Base-by-base conservation (phyloP, 2,113 vertebrate species). In the Polypterus bichir region DNA sequence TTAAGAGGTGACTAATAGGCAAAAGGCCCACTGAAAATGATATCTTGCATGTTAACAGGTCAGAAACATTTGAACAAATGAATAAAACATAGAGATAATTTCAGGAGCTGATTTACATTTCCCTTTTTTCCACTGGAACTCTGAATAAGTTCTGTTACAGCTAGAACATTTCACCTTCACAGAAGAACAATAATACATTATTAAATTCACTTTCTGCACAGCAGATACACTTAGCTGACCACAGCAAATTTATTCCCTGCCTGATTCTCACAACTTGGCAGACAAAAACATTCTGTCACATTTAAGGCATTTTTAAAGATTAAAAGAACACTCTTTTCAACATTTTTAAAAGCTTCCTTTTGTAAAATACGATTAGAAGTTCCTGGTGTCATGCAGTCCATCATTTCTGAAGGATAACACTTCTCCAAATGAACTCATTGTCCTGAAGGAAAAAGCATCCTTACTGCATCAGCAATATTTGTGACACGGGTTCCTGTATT, bases 131-230 rank as follows among this genome's bases (percentile, higher is more conserved):
- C 27, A 27, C 27, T 27, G 27, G 27, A 27, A 27, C 27, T 27
- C 27, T 27, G 27, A 27, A 69, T 74, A 75, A 77, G 69, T 76
- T 82, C 87, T 91, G 88, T 88, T 90, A 59, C 83, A 86, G 90
- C 90, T 93, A 90, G 90, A 88, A 94, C 90, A 94, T 93, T 97
- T 98, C 95, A 97, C 93, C 95, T 97, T 98, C 90, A 91, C 91
- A 90, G 91, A 91, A 94, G 92, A 96, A 95, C 92, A 94, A 97
- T 97, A 96, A 97, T 97, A 90, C 94, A 98, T 98, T 97, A 98
- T 98, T 97, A 98, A 97, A 98, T 97, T 95, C 96, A 92, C 95
- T 93, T 95, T 90, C 91, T 89, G 88, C 90, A 92, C 88, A 92
- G 89, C 89, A 93, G 95, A 93, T 94, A 95, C 93, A 95, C 92